phyloP scores from a whole-genome alignment of 2,113 vertebrate species.

The Poicephalus gulielmi region DNA sequence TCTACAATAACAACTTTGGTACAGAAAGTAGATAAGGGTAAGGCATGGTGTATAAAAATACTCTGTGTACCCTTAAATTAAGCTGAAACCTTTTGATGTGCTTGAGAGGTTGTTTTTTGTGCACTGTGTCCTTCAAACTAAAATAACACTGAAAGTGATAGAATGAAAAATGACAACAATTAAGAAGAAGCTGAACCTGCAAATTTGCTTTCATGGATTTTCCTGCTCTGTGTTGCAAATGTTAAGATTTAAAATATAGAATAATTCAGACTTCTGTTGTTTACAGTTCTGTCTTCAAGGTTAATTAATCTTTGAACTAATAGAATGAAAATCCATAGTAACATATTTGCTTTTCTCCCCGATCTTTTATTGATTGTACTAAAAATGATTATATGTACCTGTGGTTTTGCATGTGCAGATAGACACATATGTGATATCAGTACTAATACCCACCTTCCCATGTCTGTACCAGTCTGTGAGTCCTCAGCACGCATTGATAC shows the following conservation, averaged over 20 bases:
- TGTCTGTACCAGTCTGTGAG: neutral
- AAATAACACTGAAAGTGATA: neutral
- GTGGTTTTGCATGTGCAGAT: neutral
- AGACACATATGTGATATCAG: neutral
- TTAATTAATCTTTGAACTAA: neutral
- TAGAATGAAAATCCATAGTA: neutral
- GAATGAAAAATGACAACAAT: conserved; percentile 45
- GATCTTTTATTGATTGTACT: neutral
- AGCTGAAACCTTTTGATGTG: neutral
- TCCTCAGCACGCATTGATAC: neutral
- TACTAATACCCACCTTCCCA: neutral
- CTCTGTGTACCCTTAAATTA: neutral
- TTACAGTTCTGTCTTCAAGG: neutral
- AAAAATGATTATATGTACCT: neutral
- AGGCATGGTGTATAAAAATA: neutral
- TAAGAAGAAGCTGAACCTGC: conserved; percentile 9
- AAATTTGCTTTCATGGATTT: conserved; percentile 23
- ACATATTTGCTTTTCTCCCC: neutral
- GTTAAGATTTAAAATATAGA: neutral
- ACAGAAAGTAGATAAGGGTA: neutral
- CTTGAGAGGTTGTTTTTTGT: neutral
- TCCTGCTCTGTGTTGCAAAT: neutral
- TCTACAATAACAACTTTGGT: neutral
- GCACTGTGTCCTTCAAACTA: conserved; percentile 24
- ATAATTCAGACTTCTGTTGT: neutral